These are phyloP conservation scores for Anguilla japonica DNA, from an alignment of 2,113 vertebrate species.

Conservation along the genomic window DNA sequence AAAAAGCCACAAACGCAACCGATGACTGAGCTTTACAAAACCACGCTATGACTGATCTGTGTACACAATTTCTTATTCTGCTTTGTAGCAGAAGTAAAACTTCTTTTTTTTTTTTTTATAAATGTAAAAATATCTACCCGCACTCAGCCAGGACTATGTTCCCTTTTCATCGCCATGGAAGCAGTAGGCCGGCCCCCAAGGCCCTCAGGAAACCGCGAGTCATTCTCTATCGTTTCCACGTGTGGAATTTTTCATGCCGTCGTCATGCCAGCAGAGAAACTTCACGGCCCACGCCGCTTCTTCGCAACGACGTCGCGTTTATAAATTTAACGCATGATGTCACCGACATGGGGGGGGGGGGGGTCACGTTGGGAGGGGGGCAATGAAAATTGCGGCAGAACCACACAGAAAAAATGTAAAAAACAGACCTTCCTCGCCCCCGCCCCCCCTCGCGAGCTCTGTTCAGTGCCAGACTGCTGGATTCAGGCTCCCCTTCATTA, in stretches of 20 bases:
- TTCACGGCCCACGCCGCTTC: slow-evolving; percentile 52
- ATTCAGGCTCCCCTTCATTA: slow-evolving; percentile 24
- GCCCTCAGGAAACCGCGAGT: slow-evolving; percentile 69
- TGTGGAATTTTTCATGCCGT: slow-evolving; percentile 69
- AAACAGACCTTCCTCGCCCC: too few species aligned
- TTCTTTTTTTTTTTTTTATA: not conserved
- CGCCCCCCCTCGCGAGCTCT: too few species aligned
- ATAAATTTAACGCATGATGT: slow-evolving; percentile 69
- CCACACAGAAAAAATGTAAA: slow-evolving; percentile 24
- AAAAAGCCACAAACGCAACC: slow-evolving; percentile 6
- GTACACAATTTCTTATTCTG: not conserved
- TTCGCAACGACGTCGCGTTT: slow-evolving; percentile 50
- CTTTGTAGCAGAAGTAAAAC: not conserved
- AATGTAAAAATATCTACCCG: not conserved
- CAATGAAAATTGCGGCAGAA: slow-evolving; percentile 15
- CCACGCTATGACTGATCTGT: not conserved
- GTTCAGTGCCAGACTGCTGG: slow-evolving; percentile 3
- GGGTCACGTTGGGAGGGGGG: slow-evolving; percentile 41
- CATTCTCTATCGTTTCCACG: slow-evolving; percentile 69
- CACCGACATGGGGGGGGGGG: slow-evolving; percentile 45
- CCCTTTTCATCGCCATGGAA: slow-evolving; percentile 43
- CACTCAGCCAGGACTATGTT: not conserved
- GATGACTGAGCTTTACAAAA: not conserved
- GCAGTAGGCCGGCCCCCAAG: slow-evolving; percentile 55
- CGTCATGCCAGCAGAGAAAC: slow-evolving; percentile 55